Evolutionary conservation across 2,797 vertebrate species (phyloP).

Genomic region (Megalops cyprinoides): DNA sequence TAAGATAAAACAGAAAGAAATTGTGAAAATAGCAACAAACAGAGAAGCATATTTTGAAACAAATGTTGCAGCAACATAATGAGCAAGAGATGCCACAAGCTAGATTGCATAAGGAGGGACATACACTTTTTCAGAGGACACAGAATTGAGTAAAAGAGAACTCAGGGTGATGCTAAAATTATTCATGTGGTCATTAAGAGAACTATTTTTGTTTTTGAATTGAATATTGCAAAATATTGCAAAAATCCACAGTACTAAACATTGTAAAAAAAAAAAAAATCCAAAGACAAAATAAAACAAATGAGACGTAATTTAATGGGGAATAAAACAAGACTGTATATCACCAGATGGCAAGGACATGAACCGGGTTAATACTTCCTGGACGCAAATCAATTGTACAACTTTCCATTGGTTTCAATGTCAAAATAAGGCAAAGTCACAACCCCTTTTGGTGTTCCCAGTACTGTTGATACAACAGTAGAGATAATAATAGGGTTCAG

Average conservation of each 20-base stretch:
- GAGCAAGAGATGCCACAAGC: background rate
- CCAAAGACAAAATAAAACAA: no score
- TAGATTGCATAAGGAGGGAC: no score
- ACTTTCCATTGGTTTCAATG: slow-evolving; percentile 4
- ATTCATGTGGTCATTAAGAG: background rate
- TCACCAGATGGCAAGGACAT: background rate
- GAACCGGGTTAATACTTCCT: background rate
- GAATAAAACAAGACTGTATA: no score
- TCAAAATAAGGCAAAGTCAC: background rate
- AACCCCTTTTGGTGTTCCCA: background rate
- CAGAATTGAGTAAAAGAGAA: background rate
- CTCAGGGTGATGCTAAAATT: no score
- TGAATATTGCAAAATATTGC: background rate
- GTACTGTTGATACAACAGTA: background rate
- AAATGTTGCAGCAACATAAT: background rate
- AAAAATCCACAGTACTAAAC: no score
- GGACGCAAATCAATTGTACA: no score
- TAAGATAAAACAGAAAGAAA: no score
- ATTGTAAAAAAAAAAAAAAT: no score
- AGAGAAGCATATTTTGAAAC: no score
- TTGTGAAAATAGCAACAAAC: no score
- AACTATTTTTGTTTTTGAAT: background rate
- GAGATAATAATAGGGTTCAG: background rate
- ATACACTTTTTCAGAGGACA: background rate
- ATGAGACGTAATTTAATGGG: no score